Conservation (phyloP, 2,113 vertebrate species). For the Psammodynastes pulverulentus region DNA sequence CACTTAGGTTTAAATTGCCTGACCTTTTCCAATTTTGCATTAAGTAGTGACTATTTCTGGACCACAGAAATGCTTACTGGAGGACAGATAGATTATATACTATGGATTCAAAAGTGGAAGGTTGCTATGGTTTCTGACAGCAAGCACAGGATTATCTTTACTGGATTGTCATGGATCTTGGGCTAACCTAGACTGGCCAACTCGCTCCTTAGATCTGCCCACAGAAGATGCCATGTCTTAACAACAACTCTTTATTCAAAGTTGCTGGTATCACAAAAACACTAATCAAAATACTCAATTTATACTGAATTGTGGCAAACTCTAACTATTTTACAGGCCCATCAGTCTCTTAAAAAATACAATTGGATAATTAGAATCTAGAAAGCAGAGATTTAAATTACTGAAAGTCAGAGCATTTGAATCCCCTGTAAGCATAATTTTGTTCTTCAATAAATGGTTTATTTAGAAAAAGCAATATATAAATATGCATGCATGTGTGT, state of each 20-base stretch:
- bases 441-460: not conserved
- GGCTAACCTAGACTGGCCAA: not conserved
- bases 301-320: not conserved
- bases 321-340: not conserved
- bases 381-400: not conserved
- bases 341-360: not conserved
- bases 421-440: not conserved
- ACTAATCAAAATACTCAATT: not conserved
- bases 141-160: slow-evolving; percentile 55
- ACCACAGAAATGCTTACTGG: slow-evolving; percentile 60
- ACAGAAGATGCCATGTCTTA: not conserved
- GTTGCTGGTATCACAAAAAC: not conserved
- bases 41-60: slow-evolving; percentile 65
- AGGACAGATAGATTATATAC: slow-evolving; percentile 67
- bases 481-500: no score
- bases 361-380: not conserved
- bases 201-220: not conserved
- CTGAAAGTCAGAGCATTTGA: not conserved
- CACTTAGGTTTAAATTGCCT: slow-evolving; percentile 38
- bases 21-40: slow-evolving; percentile 60
- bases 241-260: not conserved
- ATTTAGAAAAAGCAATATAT: not conserved
- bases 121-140: slow-evolving; percentile 73
- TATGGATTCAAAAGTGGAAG: slow-evolving; percentile 55
- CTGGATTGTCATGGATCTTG: slow-evolving; percentile 39